Conservation (phyloP, 2,113 vertebrate genomes). For the Phaetusa simplex region DNA sequence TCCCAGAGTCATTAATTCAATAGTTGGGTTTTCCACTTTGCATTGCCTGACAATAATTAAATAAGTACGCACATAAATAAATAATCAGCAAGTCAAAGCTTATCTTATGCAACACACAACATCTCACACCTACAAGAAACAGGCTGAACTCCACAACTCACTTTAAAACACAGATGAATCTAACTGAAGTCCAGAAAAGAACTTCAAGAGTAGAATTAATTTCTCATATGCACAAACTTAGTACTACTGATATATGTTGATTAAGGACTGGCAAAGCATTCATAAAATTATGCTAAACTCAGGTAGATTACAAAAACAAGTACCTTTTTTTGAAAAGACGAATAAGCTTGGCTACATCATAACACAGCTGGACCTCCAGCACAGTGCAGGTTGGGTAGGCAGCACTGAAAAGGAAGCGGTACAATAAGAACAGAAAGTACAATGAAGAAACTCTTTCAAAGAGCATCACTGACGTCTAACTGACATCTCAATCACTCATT, state of each 20-base stretch:
- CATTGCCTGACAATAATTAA: not conserved
- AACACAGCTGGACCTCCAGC: slow-evolving; percentile 83
- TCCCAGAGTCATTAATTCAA: not conserved
- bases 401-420: slow-evolving; percentile 72
- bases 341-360: slow-evolving; percentile 85
- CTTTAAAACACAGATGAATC: not conserved
- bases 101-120: not conserved
- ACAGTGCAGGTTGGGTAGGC: slow-evolving; percentile 87
- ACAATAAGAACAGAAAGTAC: not conserved
- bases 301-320: not conserved
- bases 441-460: not conserved
- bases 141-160: not conserved
- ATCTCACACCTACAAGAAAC: not conserved
- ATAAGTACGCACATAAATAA: not conserved
- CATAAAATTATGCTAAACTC: not conserved
- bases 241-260: not conserved
- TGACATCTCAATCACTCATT: not conserved
- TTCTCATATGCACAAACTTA: not conserved
- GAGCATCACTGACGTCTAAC: not conserved
- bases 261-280: not conserved
- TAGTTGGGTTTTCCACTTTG: not conserved
- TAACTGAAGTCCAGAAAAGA: not conserved
- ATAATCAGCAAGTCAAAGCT: not conserved
- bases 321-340: slow-evolving; percentile 85
- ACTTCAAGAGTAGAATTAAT: not conserved